Evolutionary conservation across 2,888 invertebrate genomes (phyloP), one percentile per base, ranked within the genome.

Genomic region (Stegana nigrithorax): DNA sequence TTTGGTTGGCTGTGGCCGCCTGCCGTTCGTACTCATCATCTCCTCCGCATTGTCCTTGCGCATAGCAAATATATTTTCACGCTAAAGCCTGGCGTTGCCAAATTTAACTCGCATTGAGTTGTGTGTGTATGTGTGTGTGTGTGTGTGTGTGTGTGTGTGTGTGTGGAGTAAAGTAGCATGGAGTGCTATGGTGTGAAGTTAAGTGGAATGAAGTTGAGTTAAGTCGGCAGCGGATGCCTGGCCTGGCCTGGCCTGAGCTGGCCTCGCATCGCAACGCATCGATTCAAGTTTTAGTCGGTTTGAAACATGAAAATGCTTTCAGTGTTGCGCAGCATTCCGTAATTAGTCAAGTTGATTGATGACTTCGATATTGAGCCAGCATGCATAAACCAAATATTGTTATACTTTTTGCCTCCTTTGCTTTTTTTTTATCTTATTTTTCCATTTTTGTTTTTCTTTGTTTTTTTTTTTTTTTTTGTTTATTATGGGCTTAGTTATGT

Each of bases 261-360:
- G 32, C 4, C 32, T 1, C 32, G 8, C n/a, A 12, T 8, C 32
- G 32, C n/a, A 12, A 12, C 32, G 32, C n/a, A 2, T 45, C n/a
- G n/a, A n/a, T n/a, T n/a, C n/a, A n/a, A n/a, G n/a, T n/a, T n/a
- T n/a, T n/a, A n/a, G n/a, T n/a, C n/a, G n/a, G n/a, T n/a, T n/a
- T 19, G 21, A 6, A 51, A 51, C 51, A 51, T 51, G 51, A 51
- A 51, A 51, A 51, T 51, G 51, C 51, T 51, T 51, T 51, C 51
- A 51, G 29, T 51, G n/a, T n/a, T n/a, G 29, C 51, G 17, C 51
- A 29, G n/a, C 27, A 51, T 26, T 53, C 45, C 56, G 74, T 78
- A 78, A 75, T 75, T 75, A 78, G 75, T 75, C 76, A 75, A 69
- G 64, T 70, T 75, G 75, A 75, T 78, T 75, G 75, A 75, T 75